Base-by-base conservation (phyloP, 2,113 vertebrate species). In the Ondatra zibethicus region DNA sequence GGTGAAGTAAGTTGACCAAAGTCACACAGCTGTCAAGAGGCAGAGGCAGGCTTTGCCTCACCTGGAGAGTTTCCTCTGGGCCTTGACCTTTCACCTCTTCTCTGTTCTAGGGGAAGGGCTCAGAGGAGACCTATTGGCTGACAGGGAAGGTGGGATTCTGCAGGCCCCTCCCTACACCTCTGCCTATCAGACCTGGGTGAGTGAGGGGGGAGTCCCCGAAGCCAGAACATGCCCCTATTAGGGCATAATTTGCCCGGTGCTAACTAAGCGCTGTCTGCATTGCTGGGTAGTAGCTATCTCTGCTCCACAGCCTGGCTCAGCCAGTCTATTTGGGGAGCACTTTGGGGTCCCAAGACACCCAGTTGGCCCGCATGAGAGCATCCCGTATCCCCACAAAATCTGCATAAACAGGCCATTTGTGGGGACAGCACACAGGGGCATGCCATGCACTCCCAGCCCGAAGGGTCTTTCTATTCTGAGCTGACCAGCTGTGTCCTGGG, bases 51-150 rank as follows among this genome's bases (percentile, higher is more conserved):
- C 58, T 73, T 52, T 36, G 47, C 58, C 21, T 63, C 1, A 10
- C 3, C 27, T 13, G 17, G 9, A 73, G 7, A 66, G 39, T 17
- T 50, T 10, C 9, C 65, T 7, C 1, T 7, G 45, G 72, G 14
- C 11, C 17, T 31, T 13, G 66, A 33, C 14, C 47, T 73, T 17
- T 31, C 36, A 2, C 11, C 5, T 7, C 17, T 14, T 63, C 70
- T 97, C 85, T 93, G 3, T 92, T 97, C 92, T 96, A 99, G 99
- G 99, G 99, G 70, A 99, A 99, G 99, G 99, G 99, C 76, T 87
- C 99, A 76, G 99, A 99, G 98, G 99, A 99, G 96, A 99, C 99
- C 1, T 99, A 99, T 93, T 99, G 99, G 99, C 98, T 99, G 75
- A 98, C 98, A 58, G 99, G 99, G 45, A 99, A 99, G 98, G 97